Conservation (phyloP, 2,888 invertebrate genomes). For the Rhodophaea formosa region DNA sequence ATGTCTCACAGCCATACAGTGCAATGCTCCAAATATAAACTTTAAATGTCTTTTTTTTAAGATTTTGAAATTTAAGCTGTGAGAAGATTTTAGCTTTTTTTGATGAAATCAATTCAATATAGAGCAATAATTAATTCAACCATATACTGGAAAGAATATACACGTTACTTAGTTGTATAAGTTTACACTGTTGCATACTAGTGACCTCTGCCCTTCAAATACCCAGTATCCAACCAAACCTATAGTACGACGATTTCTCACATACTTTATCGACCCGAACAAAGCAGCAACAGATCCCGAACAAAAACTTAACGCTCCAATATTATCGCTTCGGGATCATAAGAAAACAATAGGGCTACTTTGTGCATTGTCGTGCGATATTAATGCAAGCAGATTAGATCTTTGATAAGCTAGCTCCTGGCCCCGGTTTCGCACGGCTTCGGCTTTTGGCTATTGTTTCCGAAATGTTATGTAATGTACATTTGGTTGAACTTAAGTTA, state of each 20-base stretch:
- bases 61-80: no score
- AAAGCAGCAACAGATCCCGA: conserved; percentile 14
- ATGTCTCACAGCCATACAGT: no score
- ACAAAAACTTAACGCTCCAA: conserved; percentile 12
- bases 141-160: no score
- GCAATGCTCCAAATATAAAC: no score
- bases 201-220: background rate
- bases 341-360: conserved; percentile 18
- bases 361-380: conserved; percentile 42
- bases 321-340: conserved; percentile 17
- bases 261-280: conserved; percentile 20
- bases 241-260: conserved; percentile 4
- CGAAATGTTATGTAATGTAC: conserved; percentile 14
- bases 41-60: no score
- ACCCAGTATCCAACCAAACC: background rate
- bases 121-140: no score
- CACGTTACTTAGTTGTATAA: no score
- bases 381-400: conserved; percentile 60
- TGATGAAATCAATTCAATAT: no score
- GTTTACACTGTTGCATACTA: no score
- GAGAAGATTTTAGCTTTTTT: no score
- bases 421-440: conserved; percentile 2
- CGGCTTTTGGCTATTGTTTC: conserved; percentile 18
- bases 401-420: conserved; percentile 50
- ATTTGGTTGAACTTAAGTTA: conserved; percentile 13